Conservation (phyloP, 2,797 vertebrate genomes). For the Mormyrops attenuatus region DNA sequence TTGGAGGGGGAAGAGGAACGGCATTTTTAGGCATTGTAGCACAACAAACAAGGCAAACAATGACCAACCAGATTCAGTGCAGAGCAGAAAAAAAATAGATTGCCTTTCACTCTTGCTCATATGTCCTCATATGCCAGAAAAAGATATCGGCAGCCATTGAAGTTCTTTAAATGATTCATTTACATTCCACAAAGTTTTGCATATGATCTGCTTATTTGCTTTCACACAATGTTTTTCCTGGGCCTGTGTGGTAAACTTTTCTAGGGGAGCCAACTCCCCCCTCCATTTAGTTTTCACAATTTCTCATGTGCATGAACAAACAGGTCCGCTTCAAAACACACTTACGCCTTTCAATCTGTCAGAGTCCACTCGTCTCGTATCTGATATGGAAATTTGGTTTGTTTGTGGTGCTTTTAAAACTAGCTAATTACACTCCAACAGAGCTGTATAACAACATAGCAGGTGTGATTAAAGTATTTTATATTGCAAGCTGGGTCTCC, state of each 20-base stretch:
- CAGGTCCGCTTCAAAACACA: neutral
- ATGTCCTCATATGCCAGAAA: neutral
- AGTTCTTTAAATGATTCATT: neutral
- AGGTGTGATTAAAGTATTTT: neutral
- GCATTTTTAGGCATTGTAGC: neutral
- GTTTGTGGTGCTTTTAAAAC: slow-evolving; percentile 7
- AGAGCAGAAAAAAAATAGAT: neutral
- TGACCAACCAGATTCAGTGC: neutral
- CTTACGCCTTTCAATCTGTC: neutral
- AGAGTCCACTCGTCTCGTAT: neutral
- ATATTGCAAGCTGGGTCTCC: neutral
- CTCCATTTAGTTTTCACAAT: neutral
- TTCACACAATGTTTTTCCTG: neutral
- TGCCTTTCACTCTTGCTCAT: neutral
- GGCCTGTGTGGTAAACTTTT: neutral
- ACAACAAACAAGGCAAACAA: neutral
- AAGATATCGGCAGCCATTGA: neutral
- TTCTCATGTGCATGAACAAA: neutral
- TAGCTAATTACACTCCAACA: neutral
- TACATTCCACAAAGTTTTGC: neutral
- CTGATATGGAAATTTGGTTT: slow-evolving; percentile 1
- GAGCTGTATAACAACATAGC: neutral
- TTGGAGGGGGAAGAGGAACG: neutral
- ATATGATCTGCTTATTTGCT: neutral
- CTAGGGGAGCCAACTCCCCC: neutral